Percentiles rank a stretch among this genome's conserved stretches.
Evolutionary conservation across 2,797 vertebrate genomes (phyloP).

Genomic region (Rhabdomys pumilio): DNA sequence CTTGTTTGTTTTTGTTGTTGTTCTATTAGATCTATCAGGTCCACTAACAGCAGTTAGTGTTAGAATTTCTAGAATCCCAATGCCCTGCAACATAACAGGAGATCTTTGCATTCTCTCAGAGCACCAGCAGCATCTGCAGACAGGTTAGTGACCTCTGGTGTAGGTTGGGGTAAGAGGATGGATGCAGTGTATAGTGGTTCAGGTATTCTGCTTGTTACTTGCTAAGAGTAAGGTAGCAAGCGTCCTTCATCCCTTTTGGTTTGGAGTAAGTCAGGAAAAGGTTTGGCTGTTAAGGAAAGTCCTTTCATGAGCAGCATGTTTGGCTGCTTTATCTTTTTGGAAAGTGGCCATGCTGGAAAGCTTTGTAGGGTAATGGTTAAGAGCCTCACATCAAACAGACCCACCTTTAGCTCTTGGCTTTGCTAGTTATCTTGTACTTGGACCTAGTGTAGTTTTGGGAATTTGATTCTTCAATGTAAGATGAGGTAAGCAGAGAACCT

Average conservation of each 20-base stretch:
- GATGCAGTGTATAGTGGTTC: constrained; percentile 10
- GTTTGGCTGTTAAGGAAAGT: background rate
- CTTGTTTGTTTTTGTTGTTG: constrained; percentile 52
- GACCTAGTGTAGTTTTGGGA: background rate
- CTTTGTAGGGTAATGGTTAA: background rate
- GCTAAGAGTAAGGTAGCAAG: constrained; percentile 8
- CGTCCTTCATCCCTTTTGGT: constrained; percentile 39
- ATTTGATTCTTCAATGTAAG: background rate
- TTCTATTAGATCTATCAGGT: constrained; percentile 48
- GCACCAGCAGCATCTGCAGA: constrained; percentile 68
- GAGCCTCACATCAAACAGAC: background rate
- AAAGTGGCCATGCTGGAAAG: constrained; percentile 37
- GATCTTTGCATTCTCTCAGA: constrained; percentile 71
- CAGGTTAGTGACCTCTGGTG: constrained; percentile 65
- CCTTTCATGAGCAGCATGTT: background rate
- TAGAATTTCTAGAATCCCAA: constrained; percentile 74
- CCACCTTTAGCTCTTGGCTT: background rate
- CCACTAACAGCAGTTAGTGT: constrained; percentile 69
- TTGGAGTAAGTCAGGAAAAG: constrained; percentile 27
- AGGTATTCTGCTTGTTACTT: background rate
- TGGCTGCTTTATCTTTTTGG: constrained; percentile 41
- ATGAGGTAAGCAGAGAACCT: background rate
- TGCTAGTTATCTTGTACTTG: background rate
- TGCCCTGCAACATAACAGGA: constrained; percentile 51
- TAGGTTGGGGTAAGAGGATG: background rate